These are phyloP conservation scores for Anseranas semipalmata DNA, from an alignment of 2,113 vertebrate genomes.

Conservation along the genomic window DNA sequence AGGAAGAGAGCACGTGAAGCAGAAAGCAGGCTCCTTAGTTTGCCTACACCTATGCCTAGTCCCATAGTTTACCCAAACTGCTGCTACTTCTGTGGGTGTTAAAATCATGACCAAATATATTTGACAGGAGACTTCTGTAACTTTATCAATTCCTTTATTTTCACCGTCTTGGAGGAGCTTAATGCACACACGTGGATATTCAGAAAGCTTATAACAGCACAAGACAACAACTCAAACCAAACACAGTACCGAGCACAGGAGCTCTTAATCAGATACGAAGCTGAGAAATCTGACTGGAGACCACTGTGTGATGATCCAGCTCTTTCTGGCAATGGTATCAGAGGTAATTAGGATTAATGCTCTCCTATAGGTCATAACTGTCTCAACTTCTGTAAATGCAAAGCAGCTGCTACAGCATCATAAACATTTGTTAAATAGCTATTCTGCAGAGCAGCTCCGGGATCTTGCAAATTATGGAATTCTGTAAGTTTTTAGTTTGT, in stretches of 20 bases:
- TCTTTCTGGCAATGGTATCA: neutral
- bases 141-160: neutral
- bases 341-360: neutral
- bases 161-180: neutral
- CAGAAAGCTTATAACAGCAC: neutral
- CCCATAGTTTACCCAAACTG: neutral
- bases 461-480: neutral
- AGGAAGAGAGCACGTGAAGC: neutral
- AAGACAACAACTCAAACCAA: neutral
- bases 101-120: neutral
- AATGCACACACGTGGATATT: neutral
- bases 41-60: accelerated
- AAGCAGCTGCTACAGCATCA: neutral
- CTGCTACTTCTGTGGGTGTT: neutral
- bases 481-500: neutral
- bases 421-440: neutral
- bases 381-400: neutral
- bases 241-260: neutral
- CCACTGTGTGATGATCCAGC: neutral
- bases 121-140: neutral
- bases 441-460: neutral
- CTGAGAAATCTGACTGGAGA: neutral
- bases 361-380: neutral
- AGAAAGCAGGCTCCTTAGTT: neutral
- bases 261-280: neutral